Conservation (phyloP, 2,888 invertebrate species). For the Pammene fasciana region DNA sequence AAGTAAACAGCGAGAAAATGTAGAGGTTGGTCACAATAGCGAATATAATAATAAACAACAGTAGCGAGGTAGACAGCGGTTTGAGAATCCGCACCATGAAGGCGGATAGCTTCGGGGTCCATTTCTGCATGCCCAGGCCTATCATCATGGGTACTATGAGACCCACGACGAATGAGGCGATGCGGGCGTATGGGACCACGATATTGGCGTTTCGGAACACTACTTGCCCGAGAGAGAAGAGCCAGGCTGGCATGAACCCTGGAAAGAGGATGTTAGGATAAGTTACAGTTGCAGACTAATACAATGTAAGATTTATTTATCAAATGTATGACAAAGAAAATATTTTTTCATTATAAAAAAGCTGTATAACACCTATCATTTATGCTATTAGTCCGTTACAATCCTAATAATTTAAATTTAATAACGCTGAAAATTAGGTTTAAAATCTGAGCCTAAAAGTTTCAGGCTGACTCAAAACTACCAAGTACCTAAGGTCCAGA, state of each 20-base stretch:
- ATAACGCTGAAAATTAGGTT: too few relatives aligned
- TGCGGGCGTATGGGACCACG: conserved; percentile 89
- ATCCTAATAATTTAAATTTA: too few relatives aligned
- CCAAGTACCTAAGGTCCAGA: too few relatives aligned
- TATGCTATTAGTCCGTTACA: too few relatives aligned
- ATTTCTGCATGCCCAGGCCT: conserved; percentile 85
- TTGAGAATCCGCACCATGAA: conserved; percentile 92
- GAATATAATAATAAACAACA: conserved; percentile 92
- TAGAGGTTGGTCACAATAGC: conserved; percentile 95
- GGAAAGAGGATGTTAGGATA: conserved; percentile 49
- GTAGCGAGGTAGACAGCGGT: conserved; percentile 90
- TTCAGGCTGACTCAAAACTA: too few relatives aligned
- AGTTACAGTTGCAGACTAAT: too few relatives aligned
- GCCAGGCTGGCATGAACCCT: conserved; percentile 95
- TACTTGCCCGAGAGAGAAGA: conserved; percentile 91
- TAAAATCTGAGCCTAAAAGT: too few relatives aligned
- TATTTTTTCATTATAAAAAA: too few relatives aligned
- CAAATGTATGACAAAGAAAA: too few relatives aligned
- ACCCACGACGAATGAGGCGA: conserved; percentile 88
- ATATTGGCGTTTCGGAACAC: conserved; percentile 89
- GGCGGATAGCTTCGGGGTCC: conserved; percentile 86
- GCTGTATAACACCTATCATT: too few relatives aligned
- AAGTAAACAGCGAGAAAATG: conserved; percentile 93
- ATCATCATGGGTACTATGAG: conserved; percentile 89
- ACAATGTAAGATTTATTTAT: too few relatives aligned